Conservation (phyloP, 30 jellyfish, hydroid and myxozoan species). For the Aurelia sp. region DNA sequence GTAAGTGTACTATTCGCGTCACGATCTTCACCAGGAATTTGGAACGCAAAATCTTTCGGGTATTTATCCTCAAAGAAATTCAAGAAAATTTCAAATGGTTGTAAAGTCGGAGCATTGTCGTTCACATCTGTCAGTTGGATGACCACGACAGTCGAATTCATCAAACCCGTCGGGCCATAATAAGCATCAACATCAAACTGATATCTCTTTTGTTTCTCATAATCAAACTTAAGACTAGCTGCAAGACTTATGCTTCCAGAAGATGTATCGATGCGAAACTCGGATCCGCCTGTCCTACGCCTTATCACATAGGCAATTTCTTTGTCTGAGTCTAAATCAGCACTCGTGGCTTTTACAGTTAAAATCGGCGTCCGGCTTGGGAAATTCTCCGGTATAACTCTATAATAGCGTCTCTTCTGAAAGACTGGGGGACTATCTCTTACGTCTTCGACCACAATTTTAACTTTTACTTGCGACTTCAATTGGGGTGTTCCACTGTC, state of each 20-base stretch:
- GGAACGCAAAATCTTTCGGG: slow-evolving; percentile 71
- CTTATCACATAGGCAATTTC: slow-evolving; percentile 44
- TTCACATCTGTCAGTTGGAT: slow-evolving; percentile 76
- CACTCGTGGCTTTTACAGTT: slow-evolving; percentile 81
- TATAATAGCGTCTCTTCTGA: slow-evolving; percentile 56
- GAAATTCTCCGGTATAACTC: slow-evolving; percentile 75
- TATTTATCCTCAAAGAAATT: slow-evolving; percentile 73
- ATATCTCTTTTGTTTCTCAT: slow-evolving; percentile 74
- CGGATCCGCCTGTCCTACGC: slow-evolving; percentile 55
- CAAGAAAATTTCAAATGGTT: slow-evolving; percentile 82
- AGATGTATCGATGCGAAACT: slow-evolving; percentile 32
- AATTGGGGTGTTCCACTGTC: slow-evolving; percentile 90
- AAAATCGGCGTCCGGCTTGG: slow-evolving; percentile 43
- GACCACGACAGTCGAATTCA: slow-evolving; percentile 63
- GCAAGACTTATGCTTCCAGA: slow-evolving; percentile 72
- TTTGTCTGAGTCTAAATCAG: slow-evolving; percentile 72
- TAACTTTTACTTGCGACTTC: slow-evolving; percentile 60
- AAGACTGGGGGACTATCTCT: slow-evolving; percentile 94
- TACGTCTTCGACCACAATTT: slow-evolving; percentile 78
- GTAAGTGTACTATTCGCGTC: slow-evolving; percentile 73
- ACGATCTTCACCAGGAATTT: slow-evolving; percentile 89
- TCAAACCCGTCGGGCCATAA: slow-evolving; percentile 66
- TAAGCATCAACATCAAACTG: slow-evolving; percentile 80
- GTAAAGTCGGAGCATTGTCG: slow-evolving; percentile 92
- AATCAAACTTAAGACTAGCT: slow-evolving; percentile 67